Base-by-base conservation (phyloP, 2,888 invertebrate genomes). In the Leucophenga maculata region DNA sequence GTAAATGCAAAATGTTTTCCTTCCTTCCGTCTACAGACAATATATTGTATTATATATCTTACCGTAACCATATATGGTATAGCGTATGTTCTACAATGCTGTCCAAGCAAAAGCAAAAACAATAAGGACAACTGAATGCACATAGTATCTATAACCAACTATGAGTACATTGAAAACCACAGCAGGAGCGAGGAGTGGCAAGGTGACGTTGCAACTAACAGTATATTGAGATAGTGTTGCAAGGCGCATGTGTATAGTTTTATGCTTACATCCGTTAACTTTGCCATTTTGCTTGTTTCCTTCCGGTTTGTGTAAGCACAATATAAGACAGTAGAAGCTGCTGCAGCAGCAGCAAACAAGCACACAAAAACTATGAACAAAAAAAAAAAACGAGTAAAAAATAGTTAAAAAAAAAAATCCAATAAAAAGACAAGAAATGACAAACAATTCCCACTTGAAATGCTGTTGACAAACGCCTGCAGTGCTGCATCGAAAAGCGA, bases 221-320 rank as follows among this genome's bases (percentile, higher is more conserved):
- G 39, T 39, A 4, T 26, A 26, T 39, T 39, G 39, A 6, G 39
- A 39, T 8, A 8, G 48, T 59, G 64, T 66, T 70, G 39, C 69
- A 62, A 66, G 59, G 64, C 67, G 70, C 71, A 46, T 75, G 78
- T 75, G 79, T 77, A 62, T 68, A 75, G 75, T 78, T 74, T 74
- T 82, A 79, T 84, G 79, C 80, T 78, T 78, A 79, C 83, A 84
- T 84, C 85, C 85, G 85, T 80, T 84, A 80, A 83, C 84, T 85
- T 85, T 83, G 83, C 78, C 83, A 82, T 78, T 82, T 80, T 83
- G 82, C 81, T 83, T 79, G 83, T 79, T 81, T 83, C 83, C 85
- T 83, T 83, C 83, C 85, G 83, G 77, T 81, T 73, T 71, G 76
- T 71, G 73, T 73, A 76, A 78, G 82, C 78, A 82, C 79, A 78